A percentile compares a stretch with the other conserved stretches of the same genome.
These are phyloP conservation scores for Siniperca scherzeri DNA, from an alignment of 2,797 vertebrate species.

Conservation along the genomic window DNA sequence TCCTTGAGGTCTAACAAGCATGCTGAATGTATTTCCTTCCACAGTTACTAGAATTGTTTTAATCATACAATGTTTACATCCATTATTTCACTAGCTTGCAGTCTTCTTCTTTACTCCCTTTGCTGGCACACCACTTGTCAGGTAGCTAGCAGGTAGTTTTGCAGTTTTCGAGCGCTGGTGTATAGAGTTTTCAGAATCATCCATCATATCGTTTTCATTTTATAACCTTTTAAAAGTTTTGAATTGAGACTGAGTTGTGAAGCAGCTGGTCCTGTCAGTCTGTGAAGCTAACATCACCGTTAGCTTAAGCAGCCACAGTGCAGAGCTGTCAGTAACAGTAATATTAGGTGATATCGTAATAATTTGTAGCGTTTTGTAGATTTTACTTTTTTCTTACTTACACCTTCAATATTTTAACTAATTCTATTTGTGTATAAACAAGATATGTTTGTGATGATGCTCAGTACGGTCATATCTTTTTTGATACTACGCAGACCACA, in stretches of 20 bases:
- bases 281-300: neutral
- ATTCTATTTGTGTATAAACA: neutral
- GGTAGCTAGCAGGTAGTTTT: neutral
- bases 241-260: neutral
- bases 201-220: neutral
- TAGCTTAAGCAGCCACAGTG: neutral
- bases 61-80: neutral
- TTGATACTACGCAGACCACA: neutral
- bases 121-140: neutral
- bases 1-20: neutral
- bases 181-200: neutral
- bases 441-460: neutral
- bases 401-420: neutral
- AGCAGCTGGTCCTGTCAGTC: neutral
- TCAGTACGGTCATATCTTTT: neutral
- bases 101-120: neutral
- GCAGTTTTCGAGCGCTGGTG: neutral
- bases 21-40: neutral
- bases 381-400: neutral
- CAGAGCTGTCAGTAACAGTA: neutral
- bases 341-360: neutral
- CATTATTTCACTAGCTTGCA: neutral
- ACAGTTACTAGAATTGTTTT: neutral
- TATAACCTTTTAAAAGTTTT: neutral
- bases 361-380: neutral